Percentiles rank a stretch among this genome's conserved stretches.
Conservation (phyloP, 1,140 invertebrate genomes). For the Pachyrhynchus sulphureomaculatus region DNA sequence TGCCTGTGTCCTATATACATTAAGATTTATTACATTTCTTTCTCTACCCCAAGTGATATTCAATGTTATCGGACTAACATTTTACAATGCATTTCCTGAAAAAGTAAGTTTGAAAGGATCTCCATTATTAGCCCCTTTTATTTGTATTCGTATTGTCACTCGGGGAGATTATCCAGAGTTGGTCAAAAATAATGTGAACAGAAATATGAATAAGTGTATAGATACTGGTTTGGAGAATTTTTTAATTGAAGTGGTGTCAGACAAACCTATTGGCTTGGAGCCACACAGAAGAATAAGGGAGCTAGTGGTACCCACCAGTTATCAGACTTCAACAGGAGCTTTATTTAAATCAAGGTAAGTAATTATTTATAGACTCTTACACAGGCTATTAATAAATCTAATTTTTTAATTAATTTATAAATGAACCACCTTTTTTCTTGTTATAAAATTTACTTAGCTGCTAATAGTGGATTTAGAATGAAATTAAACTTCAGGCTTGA, state of each 20-base stretch:
- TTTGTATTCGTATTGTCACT: slow-evolving; percentile 94
- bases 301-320: slow-evolving; percentile 83
- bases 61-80: slow-evolving; percentile 86
- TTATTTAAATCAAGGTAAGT: slow-evolving; percentile 79
- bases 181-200: slow-evolving; percentile 83
- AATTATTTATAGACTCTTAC: not conserved
- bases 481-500: no score
- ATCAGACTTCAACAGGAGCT: slow-evolving; percentile 86
- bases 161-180: slow-evolving; percentile 92
- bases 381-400: not conserved
- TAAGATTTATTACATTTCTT: slow-evolving; percentile 81
- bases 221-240: slow-evolving; percentile 94
- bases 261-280: slow-evolving; percentile 78
- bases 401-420: not conserved
- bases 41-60: slow-evolving; percentile 88
- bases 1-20: slow-evolving; percentile 72
- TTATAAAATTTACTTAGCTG: no score
- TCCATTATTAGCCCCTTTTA: slow-evolving; percentile 88
- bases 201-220: slow-evolving; percentile 87
- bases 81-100: slow-evolving; percentile 94
- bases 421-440: no score
- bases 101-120: slow-evolving; percentile 87
- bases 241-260: slow-evolving; percentile 95
- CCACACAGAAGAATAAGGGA: slow-evolving; percentile 73
- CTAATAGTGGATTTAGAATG: no score